These are phyloP conservation scores for Noctua janthina DNA, from an alignment of 2,888 invertebrate genomes.

Conservation along the genomic window DNA sequence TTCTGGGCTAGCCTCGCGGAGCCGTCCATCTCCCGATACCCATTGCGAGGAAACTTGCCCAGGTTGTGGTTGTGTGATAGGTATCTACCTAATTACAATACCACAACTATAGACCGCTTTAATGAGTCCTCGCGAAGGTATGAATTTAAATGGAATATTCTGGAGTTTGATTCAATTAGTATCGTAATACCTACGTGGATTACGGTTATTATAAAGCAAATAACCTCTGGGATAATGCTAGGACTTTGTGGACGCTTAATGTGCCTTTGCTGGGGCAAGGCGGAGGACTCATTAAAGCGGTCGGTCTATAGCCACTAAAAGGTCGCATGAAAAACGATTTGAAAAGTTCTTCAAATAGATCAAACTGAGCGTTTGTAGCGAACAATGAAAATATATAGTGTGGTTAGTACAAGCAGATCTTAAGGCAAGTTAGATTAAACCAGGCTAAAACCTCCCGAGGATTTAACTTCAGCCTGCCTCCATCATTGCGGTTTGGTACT, in stretches of 20 bases:
- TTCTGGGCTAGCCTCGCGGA: background rate
- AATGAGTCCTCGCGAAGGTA: no score
- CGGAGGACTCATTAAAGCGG: no score
- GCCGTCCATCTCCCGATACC: background rate
- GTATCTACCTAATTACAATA: background rate
- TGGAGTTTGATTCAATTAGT: no score
- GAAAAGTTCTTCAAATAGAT: constrained; percentile 6
- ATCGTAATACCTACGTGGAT: no score
- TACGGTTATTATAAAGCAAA: no score
- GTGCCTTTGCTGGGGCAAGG: no score
- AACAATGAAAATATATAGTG: constrained; percentile 15
- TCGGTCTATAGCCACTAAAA: background rate
- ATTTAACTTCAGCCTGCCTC: constrained; percentile 53
- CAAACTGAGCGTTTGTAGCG: background rate
- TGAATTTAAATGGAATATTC: background rate
- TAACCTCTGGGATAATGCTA: no score
- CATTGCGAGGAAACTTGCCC: background rate
- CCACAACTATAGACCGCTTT: background rate
- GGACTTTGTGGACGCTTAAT: no score
- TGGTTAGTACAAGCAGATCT: constrained; percentile 39
- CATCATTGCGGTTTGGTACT: constrained; percentile 61
- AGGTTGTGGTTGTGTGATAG: background rate
- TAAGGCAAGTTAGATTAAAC: constrained; percentile 67
- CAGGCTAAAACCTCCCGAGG: constrained; percentile 61
- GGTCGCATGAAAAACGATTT: background rate